Base-by-base conservation (phyloP, 1,140 invertebrate genomes). In the Medauroidea extradentata region DNA sequence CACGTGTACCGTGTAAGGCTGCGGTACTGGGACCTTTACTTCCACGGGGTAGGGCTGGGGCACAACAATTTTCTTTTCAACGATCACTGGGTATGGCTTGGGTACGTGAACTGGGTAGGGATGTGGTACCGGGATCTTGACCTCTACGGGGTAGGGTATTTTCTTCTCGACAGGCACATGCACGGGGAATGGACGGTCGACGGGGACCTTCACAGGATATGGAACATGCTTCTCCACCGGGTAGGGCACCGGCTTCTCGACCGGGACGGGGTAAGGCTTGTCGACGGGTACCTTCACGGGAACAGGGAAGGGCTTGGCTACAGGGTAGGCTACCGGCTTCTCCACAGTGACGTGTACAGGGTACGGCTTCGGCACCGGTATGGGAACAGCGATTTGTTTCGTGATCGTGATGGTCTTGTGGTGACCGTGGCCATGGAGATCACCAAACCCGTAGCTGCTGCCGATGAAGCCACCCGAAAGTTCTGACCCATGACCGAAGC, bases 231-330 rank as follows among this genome's bases (percentile, higher is more conserved):
- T 62, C 42, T 60, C 60, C 13, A 63, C 61, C 2, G 61, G 61
- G 5, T 58, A 57, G 13, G 63, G 63, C 3, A 63, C 52, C 3
- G 18, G 61, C 39, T 65, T 65, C 21, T 55, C 58, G 0, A 63
- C 67, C 59, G 39, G 51, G 2, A 89, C 87, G 38, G 85, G 85
- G 73, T 87, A 87, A 2, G 87, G 87, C 65, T 83, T 61, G 42
- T 64, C 49, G 3, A 62, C 46, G 18, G 52, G 52, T 14, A 46
- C 43, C 43, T 18, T 2, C 1, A 46, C 43, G 43, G 1, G 43
- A 1, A 46, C 43, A 0, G 43, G 43, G 18, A n/a, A 18, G 43
- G 43, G 43, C 43, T 11, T 34, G 43, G 1, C 18, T 2, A 46
- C 43, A 0, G 43, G 43, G 18, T 19, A 18, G 43, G 43, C 5